Evolutionary conservation across 2,797 vertebrate genomes (phyloP).

Genomic region (Petrocephalus schoutedeni): DNA sequence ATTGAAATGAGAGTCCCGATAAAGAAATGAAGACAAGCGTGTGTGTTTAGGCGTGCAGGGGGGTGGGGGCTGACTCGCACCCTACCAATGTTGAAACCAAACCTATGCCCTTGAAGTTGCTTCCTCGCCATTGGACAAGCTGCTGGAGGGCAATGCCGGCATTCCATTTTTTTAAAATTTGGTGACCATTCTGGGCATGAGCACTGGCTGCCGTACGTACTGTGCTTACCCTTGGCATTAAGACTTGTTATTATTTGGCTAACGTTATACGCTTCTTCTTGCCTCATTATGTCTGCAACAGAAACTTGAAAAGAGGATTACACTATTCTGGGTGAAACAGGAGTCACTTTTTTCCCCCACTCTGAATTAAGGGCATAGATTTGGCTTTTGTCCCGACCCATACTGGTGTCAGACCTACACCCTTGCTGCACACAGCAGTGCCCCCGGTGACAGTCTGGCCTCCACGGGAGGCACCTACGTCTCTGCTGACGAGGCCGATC

Average conservation of each 20-base stretch:
- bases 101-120: not conserved
- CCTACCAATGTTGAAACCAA: not conserved
- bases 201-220: not conserved
- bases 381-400: not conserved
- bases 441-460: not conserved
- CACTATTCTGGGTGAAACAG: not conserved
- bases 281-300: not conserved
- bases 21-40: not conserved
- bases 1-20: not conserved
- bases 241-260: not conserved
- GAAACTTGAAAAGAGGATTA: not conserved
- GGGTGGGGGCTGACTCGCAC: not conserved
- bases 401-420: not conserved
- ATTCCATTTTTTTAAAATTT: not conserved
- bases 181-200: not conserved
- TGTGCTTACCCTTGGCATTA: not conserved
- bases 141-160: not conserved
- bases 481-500: constrained; percentile 67
- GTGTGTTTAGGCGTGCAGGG: not conserved
- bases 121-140: not conserved
- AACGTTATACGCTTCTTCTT: not conserved
- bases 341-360: not conserved
- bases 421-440: not conserved
- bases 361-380: not conserved
- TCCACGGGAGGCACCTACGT: constrained; percentile 40